Evolutionary conservation across 2,113 vertebrate species (phyloP).

Genomic region (Capreolus pygargus): DNA sequence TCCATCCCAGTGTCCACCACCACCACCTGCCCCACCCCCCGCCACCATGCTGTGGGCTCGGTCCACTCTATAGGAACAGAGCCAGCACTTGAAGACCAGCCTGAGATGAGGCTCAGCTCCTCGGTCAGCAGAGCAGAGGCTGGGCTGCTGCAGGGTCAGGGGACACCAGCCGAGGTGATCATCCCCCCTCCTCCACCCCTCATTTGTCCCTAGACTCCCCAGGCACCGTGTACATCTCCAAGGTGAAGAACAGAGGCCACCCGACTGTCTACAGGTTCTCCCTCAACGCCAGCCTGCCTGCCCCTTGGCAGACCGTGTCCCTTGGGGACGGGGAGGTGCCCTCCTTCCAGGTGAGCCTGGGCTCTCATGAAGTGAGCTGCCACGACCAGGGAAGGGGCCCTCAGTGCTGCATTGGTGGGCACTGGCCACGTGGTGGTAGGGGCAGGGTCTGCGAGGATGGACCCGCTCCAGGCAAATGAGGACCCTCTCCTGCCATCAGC

Average conservation of each 20-base stretch:
- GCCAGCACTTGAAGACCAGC: neutral
- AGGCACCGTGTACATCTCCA: conserved; percentile 92
- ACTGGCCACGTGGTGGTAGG: neutral
- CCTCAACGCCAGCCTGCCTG: conserved; percentile 87
- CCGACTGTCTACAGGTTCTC: conserved; percentile 92
- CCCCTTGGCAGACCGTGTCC: conserved; percentile 89
- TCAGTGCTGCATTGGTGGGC: neutral
- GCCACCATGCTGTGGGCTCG: fast-evolving
- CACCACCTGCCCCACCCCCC: neutral
- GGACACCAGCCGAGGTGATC: neutral
- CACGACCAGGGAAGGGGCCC: neutral
- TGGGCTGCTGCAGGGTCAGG: neutral
- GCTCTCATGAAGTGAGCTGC: fast-evolving
- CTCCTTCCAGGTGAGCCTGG: conserved; percentile 91
- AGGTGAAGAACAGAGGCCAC: conserved; percentile 84
- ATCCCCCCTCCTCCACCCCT: neutral
- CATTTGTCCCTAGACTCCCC: conserved; percentile 81
- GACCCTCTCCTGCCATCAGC: no score
- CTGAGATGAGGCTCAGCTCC: neutral
- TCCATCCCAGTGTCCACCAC: no score
- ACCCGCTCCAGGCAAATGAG: neutral
- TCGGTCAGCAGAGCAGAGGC: neutral
- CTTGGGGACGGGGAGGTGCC: conserved; percentile 88
- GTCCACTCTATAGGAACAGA: neutral
- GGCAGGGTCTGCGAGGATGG: neutral